These are phyloP conservation scores for Lepus americanus DNA, from an alignment of 2,113 vertebrate species.

Conservation along the genomic window DNA sequence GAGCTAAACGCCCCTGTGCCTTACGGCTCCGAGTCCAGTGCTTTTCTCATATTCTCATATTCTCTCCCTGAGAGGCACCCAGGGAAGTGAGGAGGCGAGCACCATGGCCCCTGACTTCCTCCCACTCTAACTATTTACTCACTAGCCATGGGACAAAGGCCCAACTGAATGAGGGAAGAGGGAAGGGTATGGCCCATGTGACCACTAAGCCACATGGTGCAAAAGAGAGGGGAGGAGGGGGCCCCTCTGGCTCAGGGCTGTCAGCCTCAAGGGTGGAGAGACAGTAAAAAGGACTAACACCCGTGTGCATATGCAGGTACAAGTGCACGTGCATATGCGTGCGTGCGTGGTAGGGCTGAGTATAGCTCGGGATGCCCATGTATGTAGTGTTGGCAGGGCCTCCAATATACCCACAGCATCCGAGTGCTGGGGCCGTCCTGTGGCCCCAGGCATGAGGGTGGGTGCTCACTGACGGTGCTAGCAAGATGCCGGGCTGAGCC, in stretches of 20 bases:
- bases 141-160: background rate
- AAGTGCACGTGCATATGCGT: too few relatives aligned
- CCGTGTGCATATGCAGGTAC: accelerated
- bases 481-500: conserved; percentile 10
- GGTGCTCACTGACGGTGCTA: background rate
- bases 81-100: background rate
- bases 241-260: background rate
- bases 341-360: accelerated
- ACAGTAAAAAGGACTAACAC: background rate
- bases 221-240: background rate
- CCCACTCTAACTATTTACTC: background rate
- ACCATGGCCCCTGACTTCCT: background rate
- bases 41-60: background rate
- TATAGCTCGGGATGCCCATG: background rate
- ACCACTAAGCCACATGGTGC: accelerated
- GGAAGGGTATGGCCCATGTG: background rate
- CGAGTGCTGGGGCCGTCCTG: background rate
- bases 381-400: background rate
- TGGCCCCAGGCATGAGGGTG: conserved; percentile 8
- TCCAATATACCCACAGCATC: background rate
- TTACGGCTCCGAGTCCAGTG: background rate
- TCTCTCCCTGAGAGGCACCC: background rate
- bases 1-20: background rate
- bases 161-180: background rate
- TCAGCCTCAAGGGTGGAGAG: background rate